phyloP scores from a whole-genome alignment of 2,888 invertebrate species.

The Andrena camellia region DNA sequence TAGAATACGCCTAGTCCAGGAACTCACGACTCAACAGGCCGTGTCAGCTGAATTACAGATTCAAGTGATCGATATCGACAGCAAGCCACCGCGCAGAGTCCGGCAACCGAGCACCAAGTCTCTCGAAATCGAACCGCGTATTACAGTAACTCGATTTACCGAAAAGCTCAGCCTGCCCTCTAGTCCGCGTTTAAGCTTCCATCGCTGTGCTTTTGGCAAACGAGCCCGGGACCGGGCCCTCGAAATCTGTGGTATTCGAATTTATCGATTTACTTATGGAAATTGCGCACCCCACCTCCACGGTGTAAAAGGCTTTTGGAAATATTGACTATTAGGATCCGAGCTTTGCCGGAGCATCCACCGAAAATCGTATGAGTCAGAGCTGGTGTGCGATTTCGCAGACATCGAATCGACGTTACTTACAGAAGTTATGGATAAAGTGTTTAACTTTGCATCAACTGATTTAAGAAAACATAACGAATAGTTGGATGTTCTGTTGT shows the following conservation, averaged over 20 bases:
- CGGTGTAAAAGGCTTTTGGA: constrained; percentile 5
- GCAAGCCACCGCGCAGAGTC: constrained; percentile 1
- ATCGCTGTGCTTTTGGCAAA: constrained; percentile 24
- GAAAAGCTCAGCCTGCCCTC: constrained; percentile 33
- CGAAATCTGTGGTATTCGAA: constrained; percentile 21
- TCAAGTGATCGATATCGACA: constrained; percentile 52
- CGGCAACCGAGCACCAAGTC: constrained; percentile 6
- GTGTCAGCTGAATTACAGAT: constrained; percentile 45
- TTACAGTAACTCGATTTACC: constrained; percentile 34
- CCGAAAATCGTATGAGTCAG: not conserved
- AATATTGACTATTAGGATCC: constrained; percentile 22
- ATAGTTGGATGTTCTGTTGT: not conserved
- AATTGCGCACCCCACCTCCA: not conserved
- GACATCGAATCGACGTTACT: not conserved
- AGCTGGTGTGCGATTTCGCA: not conserved
- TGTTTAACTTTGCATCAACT: not conserved
- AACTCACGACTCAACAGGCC: constrained; percentile 31
- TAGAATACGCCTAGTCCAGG: constrained; percentile 39
- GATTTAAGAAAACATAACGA: too few relatives aligned
- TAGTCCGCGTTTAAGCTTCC: constrained; percentile 20
- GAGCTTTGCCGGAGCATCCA: not conserved
- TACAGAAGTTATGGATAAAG: too few relatives aligned
- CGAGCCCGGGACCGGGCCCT: not conserved
- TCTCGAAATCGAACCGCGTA: constrained; percentile 27
- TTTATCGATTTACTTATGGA: constrained; percentile 39